Evolutionary conservation across 2,888 invertebrate genomes (phyloP).

Genomic region (Aquatica leii): DNA sequence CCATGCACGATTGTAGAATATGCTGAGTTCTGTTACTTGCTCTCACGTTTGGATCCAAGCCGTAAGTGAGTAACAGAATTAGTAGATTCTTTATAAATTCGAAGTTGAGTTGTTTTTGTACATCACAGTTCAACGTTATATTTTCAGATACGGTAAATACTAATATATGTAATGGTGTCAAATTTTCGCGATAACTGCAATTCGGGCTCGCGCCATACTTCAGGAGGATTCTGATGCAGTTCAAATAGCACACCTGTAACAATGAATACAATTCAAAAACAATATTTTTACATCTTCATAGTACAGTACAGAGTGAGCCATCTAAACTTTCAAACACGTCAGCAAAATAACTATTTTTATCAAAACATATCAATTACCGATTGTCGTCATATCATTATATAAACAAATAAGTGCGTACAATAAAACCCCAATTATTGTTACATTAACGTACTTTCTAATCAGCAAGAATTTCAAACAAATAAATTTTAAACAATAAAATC

Average conservation of each 20-base stretch:
- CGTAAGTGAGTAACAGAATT: slow-evolving; percentile 70
- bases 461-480: too few relatives aligned
- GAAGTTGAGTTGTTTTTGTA: slow-evolving; percentile 72
- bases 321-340: too few relatives aligned
- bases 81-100: slow-evolving; percentile 76
- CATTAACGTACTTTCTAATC: too few relatives aligned
- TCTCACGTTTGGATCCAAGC: slow-evolving; percentile 70
- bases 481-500: neutral
- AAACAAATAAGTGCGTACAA: too few relatives aligned
- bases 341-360: too few relatives aligned
- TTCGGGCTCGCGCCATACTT: slow-evolving; percentile 78
- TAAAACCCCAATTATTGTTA: too few relatives aligned
- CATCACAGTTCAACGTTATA: slow-evolving; percentile 72
- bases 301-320: too few relatives aligned
- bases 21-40: slow-evolving; percentile 71
- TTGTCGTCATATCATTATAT: too few relatives aligned
- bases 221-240: slow-evolving; percentile 73
- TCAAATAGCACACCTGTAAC: slow-evolving; percentile 72
- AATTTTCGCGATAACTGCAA: slow-evolving; percentile 72
- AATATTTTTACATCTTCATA: too few relatives aligned
- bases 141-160: slow-evolving; percentile 77
- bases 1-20: slow-evolving; percentile 74
- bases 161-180: slow-evolving; percentile 75
- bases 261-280: neutral
- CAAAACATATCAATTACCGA: too few relatives aligned